Percentiles rank a stretch among this genome's conserved stretches.
phyloP scores from a whole-genome alignment of 2,888 invertebrate species.

The Pachydiplax longipennis region DNA sequence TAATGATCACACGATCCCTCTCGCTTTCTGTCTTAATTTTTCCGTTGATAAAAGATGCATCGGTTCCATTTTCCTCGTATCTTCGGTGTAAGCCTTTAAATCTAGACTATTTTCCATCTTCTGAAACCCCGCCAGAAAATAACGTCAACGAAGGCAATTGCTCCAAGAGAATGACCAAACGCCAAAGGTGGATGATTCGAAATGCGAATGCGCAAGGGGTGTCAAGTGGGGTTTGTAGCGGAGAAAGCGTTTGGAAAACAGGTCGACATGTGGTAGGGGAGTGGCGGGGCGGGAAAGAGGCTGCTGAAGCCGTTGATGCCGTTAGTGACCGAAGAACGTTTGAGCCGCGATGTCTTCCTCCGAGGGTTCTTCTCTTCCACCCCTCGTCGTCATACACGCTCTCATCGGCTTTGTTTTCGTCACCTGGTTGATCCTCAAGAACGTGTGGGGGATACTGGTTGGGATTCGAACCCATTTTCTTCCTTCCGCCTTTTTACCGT shows the following conservation, averaged over 20 bases:
- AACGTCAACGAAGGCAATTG: too few relatives aligned
- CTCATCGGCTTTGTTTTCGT: slow-evolving; percentile 6
- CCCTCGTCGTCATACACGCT: slow-evolving; percentile 21
- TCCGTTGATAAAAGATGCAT: too few relatives aligned
- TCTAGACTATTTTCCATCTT: too few relatives aligned
- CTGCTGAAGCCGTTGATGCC: neutral
- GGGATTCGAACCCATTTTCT: slow-evolving; percentile 68
- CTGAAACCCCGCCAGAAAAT: too few relatives aligned
- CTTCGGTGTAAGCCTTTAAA: too few relatives aligned
- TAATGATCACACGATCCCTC: too few relatives aligned
- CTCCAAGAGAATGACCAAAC: too few relatives aligned
- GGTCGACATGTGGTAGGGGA: neutral
- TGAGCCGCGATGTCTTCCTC: neutral
- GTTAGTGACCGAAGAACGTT: neutral
- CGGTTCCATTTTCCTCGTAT: too few relatives aligned
- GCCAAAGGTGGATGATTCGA: too few relatives aligned
- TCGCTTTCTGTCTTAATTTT: too few relatives aligned
- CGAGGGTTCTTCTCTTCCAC: neutral
- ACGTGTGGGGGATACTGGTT: slow-evolving; percentile 67
- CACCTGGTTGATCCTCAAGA: slow-evolving; percentile 9
- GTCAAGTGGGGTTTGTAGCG: neutral
- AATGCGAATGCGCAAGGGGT: neutral
- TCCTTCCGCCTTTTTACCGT: slow-evolving; percentile 69
- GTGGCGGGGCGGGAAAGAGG: neutral
- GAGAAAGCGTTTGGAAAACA: neutral